Evolutionary conservation across 2,797 vertebrate genomes (phyloP).

Genomic region (Diplodus sargus): DNA sequence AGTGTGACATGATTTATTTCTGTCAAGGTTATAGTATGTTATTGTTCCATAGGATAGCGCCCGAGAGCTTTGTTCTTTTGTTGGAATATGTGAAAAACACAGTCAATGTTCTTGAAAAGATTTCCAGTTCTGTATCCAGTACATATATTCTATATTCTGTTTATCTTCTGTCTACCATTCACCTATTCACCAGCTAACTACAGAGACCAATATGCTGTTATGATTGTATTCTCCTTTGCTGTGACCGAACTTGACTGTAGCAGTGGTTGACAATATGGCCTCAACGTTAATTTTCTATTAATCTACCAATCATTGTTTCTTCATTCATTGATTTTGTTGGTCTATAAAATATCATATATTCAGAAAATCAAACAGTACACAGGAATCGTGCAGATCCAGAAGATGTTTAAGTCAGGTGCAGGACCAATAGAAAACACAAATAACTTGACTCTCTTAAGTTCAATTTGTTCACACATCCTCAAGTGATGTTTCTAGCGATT

Average conservation of each 20-base stretch:
- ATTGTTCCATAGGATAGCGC: constrained; percentile 6
- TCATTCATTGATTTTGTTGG: not conserved
- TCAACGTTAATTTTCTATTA: not conserved
- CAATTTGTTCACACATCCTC: too few species aligned
- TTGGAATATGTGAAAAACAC: constrained; percentile 12
- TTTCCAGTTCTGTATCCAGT: not conserved
- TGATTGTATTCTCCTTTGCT: not conserved
- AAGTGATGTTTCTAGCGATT: too few species aligned
- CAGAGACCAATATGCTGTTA: not conserved
- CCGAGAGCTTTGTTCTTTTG: constrained; percentile 12
- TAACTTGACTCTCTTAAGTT: too few species aligned
- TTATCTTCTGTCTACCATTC: not conserved
- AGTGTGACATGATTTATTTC: not conserved
- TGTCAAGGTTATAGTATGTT: constrained; percentile 16
- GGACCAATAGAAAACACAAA: too few species aligned
- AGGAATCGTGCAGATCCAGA: too few species aligned
- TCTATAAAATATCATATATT: not conserved
- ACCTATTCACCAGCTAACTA: not conserved
- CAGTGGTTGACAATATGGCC: not conserved
- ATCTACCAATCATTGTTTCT: not conserved
- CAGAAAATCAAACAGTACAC: not conserved
- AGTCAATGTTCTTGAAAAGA: constrained; percentile 1
- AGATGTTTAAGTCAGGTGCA: too few species aligned
- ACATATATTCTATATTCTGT: not conserved
- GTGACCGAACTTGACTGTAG: not conserved